These are phyloP conservation scores for Acanthopleura granulata DNA, from an alignment of 2,888 invertebrate species.

Conservation along the genomic window DNA sequence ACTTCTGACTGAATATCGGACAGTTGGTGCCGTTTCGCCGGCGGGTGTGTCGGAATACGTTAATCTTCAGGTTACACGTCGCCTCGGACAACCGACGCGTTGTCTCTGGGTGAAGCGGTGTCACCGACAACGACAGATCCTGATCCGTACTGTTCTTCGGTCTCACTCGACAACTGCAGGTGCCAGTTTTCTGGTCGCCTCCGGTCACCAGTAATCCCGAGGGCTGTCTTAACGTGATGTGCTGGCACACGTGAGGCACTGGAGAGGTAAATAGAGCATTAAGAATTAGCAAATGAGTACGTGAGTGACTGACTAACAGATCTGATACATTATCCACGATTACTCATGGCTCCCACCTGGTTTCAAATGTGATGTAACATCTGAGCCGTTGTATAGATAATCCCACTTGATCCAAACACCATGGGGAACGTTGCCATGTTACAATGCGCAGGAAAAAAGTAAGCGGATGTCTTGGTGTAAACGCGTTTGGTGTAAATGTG, in stretches of 20 bases:
- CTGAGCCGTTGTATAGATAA: too few species aligned
- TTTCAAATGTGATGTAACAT: too few species aligned
- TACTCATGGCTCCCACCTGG: too few species aligned
- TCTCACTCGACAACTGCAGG: not conserved
- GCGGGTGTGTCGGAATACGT: conserved; percentile 12
- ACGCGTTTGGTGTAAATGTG: too few species aligned
- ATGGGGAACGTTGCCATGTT: too few species aligned
- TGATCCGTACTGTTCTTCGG: conserved; percentile 1
- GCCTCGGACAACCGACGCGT: not conserved
- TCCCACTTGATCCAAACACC: too few species aligned
- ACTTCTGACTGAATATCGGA: not conserved
- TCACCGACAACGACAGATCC: not conserved
- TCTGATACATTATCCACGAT: too few species aligned
- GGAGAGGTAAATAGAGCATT: not conserved
- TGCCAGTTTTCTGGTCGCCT: not conserved
- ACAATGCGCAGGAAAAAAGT: too few species aligned
- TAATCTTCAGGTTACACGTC: not conserved
- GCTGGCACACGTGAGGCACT: conserved; percentile 14
- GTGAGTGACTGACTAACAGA: not conserved
- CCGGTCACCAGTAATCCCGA: not conserved
- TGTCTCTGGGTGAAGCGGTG: not conserved
- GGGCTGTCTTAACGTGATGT: not conserved
- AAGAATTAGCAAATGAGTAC: not conserved
- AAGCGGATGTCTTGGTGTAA: too few species aligned
- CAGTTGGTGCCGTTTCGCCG: not conserved